Evolutionary conservation across 2,797 vertebrate genomes (phyloP), one percentile per base, ranked within the genome.

Genomic region (Epinephelus awoara): DNA sequence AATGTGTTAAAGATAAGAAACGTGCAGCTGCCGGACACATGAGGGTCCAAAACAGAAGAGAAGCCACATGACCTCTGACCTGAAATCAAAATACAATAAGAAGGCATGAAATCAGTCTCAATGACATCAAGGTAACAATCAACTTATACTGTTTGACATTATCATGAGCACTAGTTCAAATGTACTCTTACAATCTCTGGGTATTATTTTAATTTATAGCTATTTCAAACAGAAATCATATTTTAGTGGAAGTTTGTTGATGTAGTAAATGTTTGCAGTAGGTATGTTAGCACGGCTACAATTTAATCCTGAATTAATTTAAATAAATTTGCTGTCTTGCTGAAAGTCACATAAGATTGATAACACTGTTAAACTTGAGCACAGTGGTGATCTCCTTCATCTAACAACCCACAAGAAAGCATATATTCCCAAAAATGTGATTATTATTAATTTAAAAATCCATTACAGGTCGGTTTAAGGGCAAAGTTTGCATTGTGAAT

Each of bases 91-190:
- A 67, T n/a, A 23, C 23, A 15, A 64, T 17, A 11, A 65, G 40
- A 83, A 82, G 77, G 79, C 80, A 79, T 75, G 67, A 78, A 80
- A 76, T 61, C 55, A 21, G 44, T 2, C 56, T 61, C 6, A 52
- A 44, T 47, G 44, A 72, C 38, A 65, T 49, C 19, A 42, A 68
- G 3, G 21, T 34, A 34, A 82, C 66, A 61, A 69, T 67, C 38
- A 2, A 29, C 27, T 52, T 63, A 65, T 72, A 70, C 42, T 54
- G 13, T 66, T 8, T 5, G 38, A 77, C 55, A 29, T 69, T 14
- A 61, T 55, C 51, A 72, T 14, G 1, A 72, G 18, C 34, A 49
- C 58, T 58, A 21, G 17, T 62, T 75, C 23, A 21, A 40, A 11
- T 10, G 3, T 42, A 42, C 9, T 42, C 11, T 50, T 17, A 15